These are phyloP conservation scores for Xiphophorus hellerii DNA, from an alignment of 2,113 vertebrate species.

Conservation along the genomic window DNA sequence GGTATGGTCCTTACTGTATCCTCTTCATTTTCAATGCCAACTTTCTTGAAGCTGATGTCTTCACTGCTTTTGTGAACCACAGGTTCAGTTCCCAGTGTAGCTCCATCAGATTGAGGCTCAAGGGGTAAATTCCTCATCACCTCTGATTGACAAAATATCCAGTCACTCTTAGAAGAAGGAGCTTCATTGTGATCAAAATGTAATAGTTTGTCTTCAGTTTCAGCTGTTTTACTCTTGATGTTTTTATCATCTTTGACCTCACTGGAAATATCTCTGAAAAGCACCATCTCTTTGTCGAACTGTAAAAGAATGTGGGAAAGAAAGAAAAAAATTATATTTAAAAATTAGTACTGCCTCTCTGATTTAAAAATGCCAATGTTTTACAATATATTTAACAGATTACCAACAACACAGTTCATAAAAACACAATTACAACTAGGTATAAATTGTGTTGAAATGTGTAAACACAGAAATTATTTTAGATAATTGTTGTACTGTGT, in stretches of 20 bases:
- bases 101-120: constrained; percentile 6
- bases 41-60: background rate
- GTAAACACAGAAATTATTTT: background rate
- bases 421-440: background rate
- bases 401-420: background rate
- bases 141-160: constrained; percentile 27
- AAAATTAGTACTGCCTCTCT: background rate
- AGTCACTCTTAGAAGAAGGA: constrained; percentile 33
- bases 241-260: constrained; percentile 21
- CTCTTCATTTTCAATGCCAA: constrained; percentile 8
- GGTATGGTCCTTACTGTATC: background rate
- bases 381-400: background rate
- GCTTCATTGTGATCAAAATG: background rate
- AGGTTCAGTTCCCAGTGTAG: background rate
- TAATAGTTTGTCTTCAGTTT: constrained; percentile 6
- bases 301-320: constrained; percentile 41
- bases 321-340: background rate
- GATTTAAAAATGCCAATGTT: background rate
- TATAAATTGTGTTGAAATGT: background rate
- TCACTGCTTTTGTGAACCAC: constrained; percentile 11
- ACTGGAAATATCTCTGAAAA: constrained; percentile 17
- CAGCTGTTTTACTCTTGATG: constrained; percentile 9
- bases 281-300: constrained; percentile 34
- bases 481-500: background rate
- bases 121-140: constrained; percentile 24